Conservation (phyloP, 2,113 vertebrate genomes). For the Clarias magur region DNA sequence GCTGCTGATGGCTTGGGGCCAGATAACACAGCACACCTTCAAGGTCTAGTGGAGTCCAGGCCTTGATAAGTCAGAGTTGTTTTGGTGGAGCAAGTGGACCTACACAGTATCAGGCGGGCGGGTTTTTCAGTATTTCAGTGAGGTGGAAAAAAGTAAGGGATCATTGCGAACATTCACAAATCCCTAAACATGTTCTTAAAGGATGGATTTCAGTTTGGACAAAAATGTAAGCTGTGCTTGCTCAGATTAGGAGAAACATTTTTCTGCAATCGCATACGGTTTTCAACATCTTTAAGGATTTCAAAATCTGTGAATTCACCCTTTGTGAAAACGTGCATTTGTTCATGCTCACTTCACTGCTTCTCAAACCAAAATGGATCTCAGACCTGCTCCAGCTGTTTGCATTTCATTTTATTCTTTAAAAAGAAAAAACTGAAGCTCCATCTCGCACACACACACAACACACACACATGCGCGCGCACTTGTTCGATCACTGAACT, state of each 20-base stretch:
- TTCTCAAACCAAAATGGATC: neutral
- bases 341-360: neutral
- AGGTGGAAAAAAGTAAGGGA: neutral
- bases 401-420: neutral
- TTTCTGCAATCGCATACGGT: neutral
- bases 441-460: neutral
- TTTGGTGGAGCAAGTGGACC: too few relatives aligned
- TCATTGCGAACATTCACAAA: neutral
- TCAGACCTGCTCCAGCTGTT: neutral
- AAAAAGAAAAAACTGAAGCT: neutral
- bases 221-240: neutral
- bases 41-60: too few relatives aligned
- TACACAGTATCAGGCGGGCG: too few relatives aligned
- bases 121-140: neutral
- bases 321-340: neutral
- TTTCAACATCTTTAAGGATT: neutral
- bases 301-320: neutral
- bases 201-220: neutral
- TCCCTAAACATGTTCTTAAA: neutral
- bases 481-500: slow-evolving; percentile 27
- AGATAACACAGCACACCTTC: too few relatives aligned
- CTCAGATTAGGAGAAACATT: neutral
- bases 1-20: too few relatives aligned
- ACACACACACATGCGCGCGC: neutral
- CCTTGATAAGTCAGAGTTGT: too few relatives aligned